Percentiles rank a stretch among this genome's conserved stretches.
phyloP scores from a whole-genome alignment of 2,797 vertebrate genomes.

The Decapterus maruadsi region DNA sequence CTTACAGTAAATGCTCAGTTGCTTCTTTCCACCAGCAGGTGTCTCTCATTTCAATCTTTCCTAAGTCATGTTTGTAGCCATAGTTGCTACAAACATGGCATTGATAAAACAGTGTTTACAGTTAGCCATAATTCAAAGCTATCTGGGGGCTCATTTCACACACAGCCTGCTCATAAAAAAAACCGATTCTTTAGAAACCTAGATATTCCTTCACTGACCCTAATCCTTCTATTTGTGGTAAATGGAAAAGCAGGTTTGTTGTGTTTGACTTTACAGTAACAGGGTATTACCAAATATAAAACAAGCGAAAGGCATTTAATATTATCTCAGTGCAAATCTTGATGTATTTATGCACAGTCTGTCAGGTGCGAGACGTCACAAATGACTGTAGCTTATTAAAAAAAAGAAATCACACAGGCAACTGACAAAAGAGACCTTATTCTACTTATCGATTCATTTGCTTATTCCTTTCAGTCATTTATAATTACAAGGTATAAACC shows the following conservation, averaged over 20 bases:
- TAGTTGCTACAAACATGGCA: constrained; percentile 73
- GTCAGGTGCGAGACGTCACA: not conserved
- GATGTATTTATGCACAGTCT: not conserved
- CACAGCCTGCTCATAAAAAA: constrained; percentile 31
- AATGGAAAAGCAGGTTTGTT: constrained; percentile 3
- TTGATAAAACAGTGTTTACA: constrained; percentile 73
- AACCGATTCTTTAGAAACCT: constrained; percentile 16
- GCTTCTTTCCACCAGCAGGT: constrained; percentile 69
- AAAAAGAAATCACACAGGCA: not conserved
- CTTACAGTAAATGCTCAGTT: not conserved
- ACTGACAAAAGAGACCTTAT: not conserved
- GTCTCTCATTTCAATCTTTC: constrained; percentile 59
- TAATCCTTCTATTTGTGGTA: not conserved
- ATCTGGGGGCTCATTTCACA: constrained; percentile 45
- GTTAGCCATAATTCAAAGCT: constrained; percentile 67
- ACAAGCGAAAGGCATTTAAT: not conserved
- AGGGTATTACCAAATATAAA: not conserved
- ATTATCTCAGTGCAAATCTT: not conserved
- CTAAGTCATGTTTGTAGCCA: not conserved
- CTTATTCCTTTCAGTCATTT: constrained; percentile 9
- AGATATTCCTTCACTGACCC: not conserved
- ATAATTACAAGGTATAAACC: not conserved
- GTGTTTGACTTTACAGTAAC: not conserved
- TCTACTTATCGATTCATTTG: constrained; percentile 5
- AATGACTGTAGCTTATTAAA: not conserved